A percentile compares a stretch with the other conserved stretches of the same genome.
Evolutionary conservation across 2,113 vertebrate genomes (phyloP).

Genomic region (Mormoops blainvillei): DNA sequence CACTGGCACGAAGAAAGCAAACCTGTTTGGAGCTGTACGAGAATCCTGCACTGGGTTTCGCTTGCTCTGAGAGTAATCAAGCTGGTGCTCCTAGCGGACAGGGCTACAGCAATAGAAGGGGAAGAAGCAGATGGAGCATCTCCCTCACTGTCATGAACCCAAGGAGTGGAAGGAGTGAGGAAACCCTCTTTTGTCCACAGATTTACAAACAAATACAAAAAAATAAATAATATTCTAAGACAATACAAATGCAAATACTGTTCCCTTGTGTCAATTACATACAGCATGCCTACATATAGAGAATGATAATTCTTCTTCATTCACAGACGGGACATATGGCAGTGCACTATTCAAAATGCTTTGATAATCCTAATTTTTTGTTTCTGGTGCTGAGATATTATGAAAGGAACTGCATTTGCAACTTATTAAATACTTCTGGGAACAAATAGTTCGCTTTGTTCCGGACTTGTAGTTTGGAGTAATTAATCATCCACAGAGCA

Average conservation of each 20-base stretch:
- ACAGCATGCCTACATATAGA: slow-evolving; percentile 90
- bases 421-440: slow-evolving; percentile 86
- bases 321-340: slow-evolving; percentile 85
- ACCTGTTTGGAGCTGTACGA: slow-evolving; percentile 61
- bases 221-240: slow-evolving; percentile 91
- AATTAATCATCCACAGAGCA: slow-evolving; percentile 91
- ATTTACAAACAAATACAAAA: slow-evolving; percentile 83
- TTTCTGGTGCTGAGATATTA: slow-evolving; percentile 81
- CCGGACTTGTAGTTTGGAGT: slow-evolving; percentile 66
- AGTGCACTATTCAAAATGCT: slow-evolving; percentile 84
- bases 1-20: slow-evolving; percentile 73
- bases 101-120: slow-evolving; percentile 65
- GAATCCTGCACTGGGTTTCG: slow-evolving; percentile 72
- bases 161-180: slow-evolving; percentile 74
- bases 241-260: slow-evolving; percentile 86
- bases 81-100: slow-evolving; percentile 63
- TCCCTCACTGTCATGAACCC: slow-evolving; percentile 76
- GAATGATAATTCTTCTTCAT: slow-evolving; percentile 85
- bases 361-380: slow-evolving; percentile 80
- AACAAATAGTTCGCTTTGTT: slow-evolving; percentile 86
- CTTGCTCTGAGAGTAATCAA: slow-evolving; percentile 76
- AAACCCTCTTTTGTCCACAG: slow-evolving; percentile 80
- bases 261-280: slow-evolving; percentile 86
- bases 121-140: slow-evolving; percentile 73
- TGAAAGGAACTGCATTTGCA: slow-evolving; percentile 85